Evolutionary conservation across 2,797 vertebrate species (phyloP), one percentile per base, ranked within the genome.

Genomic region (Clarias fuscus): DNA sequence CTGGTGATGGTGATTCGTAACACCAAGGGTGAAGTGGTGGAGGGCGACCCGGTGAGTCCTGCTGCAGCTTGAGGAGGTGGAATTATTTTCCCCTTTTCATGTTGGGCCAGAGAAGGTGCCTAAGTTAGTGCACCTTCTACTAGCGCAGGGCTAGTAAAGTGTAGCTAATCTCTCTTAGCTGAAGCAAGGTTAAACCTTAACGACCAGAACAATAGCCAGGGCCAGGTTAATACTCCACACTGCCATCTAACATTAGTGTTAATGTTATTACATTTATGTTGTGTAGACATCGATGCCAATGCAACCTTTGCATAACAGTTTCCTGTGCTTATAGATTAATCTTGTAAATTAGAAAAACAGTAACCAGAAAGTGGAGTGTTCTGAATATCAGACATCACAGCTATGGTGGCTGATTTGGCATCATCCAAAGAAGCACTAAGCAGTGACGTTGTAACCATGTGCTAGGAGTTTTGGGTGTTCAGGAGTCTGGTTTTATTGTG

Each of bases 11-110:
- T 99, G 86, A 91, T 99, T 86, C 95, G 94, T 89, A 96, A 97
- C 92, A 88, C 95, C 83, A 95, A 96, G 78, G 98, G 97, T 65
- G 96, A 97, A 0, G 95, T 99, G 90, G 97, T 98, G 14, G 98
- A 99, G 91, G 98, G 98, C 0, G 94, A 99, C 87, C 97, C 97
- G 86, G 98, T 98, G 92, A 96, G 98, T 95, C 22, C 24, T 79
- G 11, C 24, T 40, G 58, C 58, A 37, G 58, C 5, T 13, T 62
- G 76, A 24, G 18, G 20, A 22, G 30, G 18, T 62, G 22, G 18
- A 6, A 62, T 62, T 79, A 33, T 62, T 79, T 33, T 11, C 78
- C 33, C 5, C 22, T 40, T 64, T 64, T 64, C 22, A 64, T 14
- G 62, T 80, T 80, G 33, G 20, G 13, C 2, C 18, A 24, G 8